A percentile compares a stretch with the other conserved stretches of the same genome.
These are phyloP conservation scores for Contarinia nasturtii DNA, from an alignment of 1,140 invertebrate species.

Conservation along the genomic window DNA sequence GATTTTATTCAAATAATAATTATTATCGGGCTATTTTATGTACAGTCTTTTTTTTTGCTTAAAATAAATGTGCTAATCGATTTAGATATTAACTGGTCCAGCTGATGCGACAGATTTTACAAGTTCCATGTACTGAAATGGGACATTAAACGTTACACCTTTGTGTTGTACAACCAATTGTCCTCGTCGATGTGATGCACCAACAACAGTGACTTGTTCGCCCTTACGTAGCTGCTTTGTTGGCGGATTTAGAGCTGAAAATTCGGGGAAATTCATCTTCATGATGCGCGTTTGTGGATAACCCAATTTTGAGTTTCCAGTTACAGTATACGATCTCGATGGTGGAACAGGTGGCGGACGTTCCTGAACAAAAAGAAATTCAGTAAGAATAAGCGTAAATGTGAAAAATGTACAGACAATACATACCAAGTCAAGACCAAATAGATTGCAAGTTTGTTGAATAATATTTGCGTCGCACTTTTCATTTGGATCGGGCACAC, in stretches of 20 bases:
- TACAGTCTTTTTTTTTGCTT: not conserved
- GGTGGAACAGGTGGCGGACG: conserved; percentile 77
- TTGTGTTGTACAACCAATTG: conserved; percentile 70
- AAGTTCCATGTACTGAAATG: conserved; percentile 70
- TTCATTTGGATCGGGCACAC: conserved; percentile 50
- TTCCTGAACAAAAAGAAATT: conserved; percentile 35
- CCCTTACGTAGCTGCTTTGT: conserved; percentile 43
- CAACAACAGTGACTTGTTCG: conserved; percentile 63
- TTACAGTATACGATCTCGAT: conserved; percentile 72
- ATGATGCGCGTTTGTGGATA: conserved; percentile 82
- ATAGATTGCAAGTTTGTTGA: conserved; percentile 73
- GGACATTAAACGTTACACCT: conserved; percentile 60
- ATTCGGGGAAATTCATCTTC: conserved; percentile 68
- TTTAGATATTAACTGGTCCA: not conserved
- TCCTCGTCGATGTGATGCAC: conserved; percentile 57
- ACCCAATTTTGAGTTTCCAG: conserved; percentile 77
- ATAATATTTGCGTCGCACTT: conserved; percentile 73
- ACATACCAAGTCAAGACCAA: conserved; percentile 69
- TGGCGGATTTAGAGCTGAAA: conserved; percentile 28
- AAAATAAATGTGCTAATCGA: not conserved
- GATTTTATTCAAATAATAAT: no score
- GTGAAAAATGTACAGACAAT: conserved; percentile 1
- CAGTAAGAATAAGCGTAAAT: not conserved
- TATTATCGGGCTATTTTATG: no score
- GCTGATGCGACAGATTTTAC: conserved; percentile 6